Evolutionary conservation across 2,113 vertebrate genomes (phyloP).

Genomic region (Vimba vimba): DNA sequence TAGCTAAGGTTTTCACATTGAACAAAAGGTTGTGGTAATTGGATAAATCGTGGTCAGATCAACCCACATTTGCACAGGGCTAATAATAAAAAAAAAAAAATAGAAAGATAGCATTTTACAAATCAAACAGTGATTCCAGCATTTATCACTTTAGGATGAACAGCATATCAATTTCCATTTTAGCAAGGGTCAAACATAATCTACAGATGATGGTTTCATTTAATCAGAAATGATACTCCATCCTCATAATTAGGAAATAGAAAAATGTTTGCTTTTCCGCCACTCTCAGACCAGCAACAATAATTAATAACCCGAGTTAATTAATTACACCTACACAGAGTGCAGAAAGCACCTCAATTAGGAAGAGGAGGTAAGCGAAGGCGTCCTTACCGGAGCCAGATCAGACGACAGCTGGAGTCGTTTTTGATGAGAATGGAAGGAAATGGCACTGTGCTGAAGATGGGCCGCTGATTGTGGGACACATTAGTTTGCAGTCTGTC

Average conservation of each 20-base stretch:
- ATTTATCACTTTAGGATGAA: neutral
- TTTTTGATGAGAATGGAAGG: slow-evolving; percentile 46
- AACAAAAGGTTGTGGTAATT: slow-evolving; percentile 28
- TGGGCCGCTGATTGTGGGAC: slow-evolving; percentile 6
- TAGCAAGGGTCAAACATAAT: neutral
- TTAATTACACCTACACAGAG: slow-evolving; percentile 46
- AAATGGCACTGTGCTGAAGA: slow-evolving; percentile 29
- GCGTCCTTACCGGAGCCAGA: neutral
- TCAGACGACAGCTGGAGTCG: slow-evolving; percentile 22
- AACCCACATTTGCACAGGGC: neutral
- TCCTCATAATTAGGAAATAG: slow-evolving; percentile 40
- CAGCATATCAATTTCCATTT: slow-evolving; percentile 8
- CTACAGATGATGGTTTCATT: slow-evolving; percentile 25
- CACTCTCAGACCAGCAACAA: slow-evolving; percentile 9
- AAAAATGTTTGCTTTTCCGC: slow-evolving; percentile 30
- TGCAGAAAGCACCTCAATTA: slow-evolving; percentile 11
- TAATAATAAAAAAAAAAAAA: neutral
- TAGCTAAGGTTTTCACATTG: slow-evolving; percentile 4
- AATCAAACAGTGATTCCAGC: slow-evolving; percentile 4
- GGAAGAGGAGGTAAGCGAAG: neutral
- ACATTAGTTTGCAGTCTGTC: slow-evolving; percentile 55
- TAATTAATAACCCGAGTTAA: slow-evolving; percentile 35
- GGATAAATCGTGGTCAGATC: neutral
- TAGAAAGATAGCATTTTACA: neutral
- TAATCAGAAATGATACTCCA: slow-evolving; percentile 34